Base-by-base conservation (phyloP, 2,113 vertebrate genomes). In the Eudyptes chrysolophus region DNA sequence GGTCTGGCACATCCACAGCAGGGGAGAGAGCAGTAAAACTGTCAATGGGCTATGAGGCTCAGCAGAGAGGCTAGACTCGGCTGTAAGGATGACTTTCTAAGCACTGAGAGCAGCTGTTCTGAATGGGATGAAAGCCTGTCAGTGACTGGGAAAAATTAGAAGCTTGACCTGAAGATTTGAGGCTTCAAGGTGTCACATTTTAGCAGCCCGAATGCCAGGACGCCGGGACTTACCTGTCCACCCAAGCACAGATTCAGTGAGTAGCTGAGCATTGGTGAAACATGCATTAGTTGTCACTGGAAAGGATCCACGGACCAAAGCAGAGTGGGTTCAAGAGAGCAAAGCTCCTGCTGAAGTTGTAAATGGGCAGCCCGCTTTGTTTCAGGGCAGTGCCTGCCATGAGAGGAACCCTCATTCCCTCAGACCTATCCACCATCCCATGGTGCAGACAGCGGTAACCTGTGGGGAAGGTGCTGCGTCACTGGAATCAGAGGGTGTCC, bases 171-270 rank as follows among this genome's bases (percentile, higher is more conserved):
- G 51, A 86, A 90, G 58, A 94, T 77, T 4, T 78, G 70, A 90
- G 68, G 32, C 84, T 66, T 69, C 46, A 55, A 54, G 29, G 7
- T 38, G 26, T 54, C 1, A 0, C 29, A 46, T 62, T 96, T 85
- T 89, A 58, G 49, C 32, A 80, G 32, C 32, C 15, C 0, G 2
- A 77, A 72, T 85, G 42, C n/a, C 32, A 26, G 38, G 25, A 68
- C 1, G 1, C 6, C 0, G 0, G 20, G 16, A 66, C 21, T 71
- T 85, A n/a, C 40, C 46, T 65, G 68, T 71, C n/a, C 3, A 15
- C 7, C 52, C 16, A 68, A 87, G 42, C 40, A 81, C 13, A 69
- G 80, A 68, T n/a, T 66, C 71, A 55, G 13, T 26, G 30, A 66
- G 55, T 16, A 68, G 72, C 65, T 64, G 54, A 94, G 62, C 30